Evolutionary conservation across 2,797 vertebrate genomes (phyloP).

Genomic region (Loris lydekkerianus): DNA sequence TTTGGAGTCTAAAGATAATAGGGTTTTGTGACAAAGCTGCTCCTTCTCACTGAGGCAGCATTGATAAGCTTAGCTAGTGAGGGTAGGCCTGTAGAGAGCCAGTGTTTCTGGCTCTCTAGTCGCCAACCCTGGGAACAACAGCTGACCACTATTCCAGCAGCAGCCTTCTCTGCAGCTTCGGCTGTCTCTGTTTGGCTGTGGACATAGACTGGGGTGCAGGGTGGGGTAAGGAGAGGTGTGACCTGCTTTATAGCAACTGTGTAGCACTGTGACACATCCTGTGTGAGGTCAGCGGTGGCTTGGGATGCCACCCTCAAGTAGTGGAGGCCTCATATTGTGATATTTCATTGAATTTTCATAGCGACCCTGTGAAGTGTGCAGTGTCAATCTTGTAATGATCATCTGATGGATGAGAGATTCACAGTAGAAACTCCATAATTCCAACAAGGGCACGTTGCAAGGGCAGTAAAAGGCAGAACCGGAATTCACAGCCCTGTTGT

Average conservation of each 20-base stretch:
- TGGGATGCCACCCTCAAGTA: neutral
- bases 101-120: neutral
- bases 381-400: neutral
- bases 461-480: neutral
- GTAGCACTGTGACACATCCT: neutral
- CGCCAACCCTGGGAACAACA: neutral
- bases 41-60: conserved; percentile 18
- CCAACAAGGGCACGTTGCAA: neutral
- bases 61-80: conserved; percentile 1
- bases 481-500: neutral
- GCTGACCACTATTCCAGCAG: neutral
- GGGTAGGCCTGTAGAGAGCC: neutral
- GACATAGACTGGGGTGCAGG: neutral
- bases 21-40: neutral
- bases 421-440: neutral
- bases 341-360: neutral
- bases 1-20: neutral
- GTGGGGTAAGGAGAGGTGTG: neutral
- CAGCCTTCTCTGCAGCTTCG: neutral
- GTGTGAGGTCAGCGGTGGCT: neutral
- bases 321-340: neutral
- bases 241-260: neutral
- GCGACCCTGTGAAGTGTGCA: rapidly evolving
- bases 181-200: neutral
- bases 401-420: neutral